These are phyloP conservation scores for Plagodis dolabraria DNA, from an alignment of 2,888 invertebrate genomes.

Conservation along the genomic window DNA sequence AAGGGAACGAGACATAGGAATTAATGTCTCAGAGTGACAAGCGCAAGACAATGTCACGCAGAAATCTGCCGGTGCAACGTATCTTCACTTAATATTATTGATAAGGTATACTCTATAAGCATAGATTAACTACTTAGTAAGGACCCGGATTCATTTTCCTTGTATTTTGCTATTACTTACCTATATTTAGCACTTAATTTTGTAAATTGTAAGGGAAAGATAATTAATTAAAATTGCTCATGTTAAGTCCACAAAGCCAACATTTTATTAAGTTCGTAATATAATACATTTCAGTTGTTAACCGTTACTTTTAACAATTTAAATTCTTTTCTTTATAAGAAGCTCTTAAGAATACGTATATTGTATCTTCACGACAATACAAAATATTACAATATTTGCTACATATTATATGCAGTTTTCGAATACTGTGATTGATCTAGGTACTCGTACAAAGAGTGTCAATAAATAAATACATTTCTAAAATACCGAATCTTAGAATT, in stretches of 20 bases:
- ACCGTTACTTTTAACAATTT: slow-evolving; percentile 47
- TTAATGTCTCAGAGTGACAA: too few species aligned
- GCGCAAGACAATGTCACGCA: too few species aligned
- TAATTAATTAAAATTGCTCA: slow-evolving; percentile 35
- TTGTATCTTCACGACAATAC: slow-evolving; percentile 29
- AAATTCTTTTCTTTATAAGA: slow-evolving; percentile 56
- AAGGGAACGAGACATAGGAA: too few species aligned
- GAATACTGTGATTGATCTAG: slow-evolving; percentile 47
- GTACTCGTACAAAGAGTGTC: slow-evolving; percentile 62
- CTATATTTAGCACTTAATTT: too few species aligned
- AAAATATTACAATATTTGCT: slow-evolving; percentile 23
- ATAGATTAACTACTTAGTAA: too few species aligned
- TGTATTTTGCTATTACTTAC: too few species aligned
- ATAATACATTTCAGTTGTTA: slow-evolving; percentile 54
- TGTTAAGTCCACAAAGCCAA: slow-evolving; percentile 59
- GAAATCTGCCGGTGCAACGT: too few species aligned
- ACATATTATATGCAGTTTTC: slow-evolving; percentile 13
- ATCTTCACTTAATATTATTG: too few species aligned
- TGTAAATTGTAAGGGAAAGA: too few species aligned
- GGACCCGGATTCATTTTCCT: too few species aligned
- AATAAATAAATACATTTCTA: slow-evolving; percentile 78
- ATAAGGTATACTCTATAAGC: too few species aligned
- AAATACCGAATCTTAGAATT: slow-evolving; percentile 56
- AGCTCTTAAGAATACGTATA: slow-evolving; percentile 46
- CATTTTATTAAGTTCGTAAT: slow-evolving; percentile 60